These are phyloP conservation scores for Phyllopteryx taeniolatus DNA, from an alignment of 2,113 vertebrate genomes.

Conservation along the genomic window DNA sequence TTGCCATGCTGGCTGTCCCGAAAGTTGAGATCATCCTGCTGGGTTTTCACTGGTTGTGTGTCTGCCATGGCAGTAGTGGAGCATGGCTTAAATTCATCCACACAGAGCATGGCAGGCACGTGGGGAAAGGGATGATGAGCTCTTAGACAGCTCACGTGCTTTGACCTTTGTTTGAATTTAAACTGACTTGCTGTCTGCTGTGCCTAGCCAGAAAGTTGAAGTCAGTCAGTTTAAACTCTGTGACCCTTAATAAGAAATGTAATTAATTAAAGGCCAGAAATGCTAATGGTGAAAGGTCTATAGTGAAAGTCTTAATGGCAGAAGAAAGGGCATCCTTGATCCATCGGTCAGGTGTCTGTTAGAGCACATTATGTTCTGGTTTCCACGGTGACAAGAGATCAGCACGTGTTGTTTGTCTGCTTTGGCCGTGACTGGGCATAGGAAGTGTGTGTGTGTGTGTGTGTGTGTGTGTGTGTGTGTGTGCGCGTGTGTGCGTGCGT, in stretches of 20 bases:
- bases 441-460: neutral
- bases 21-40: conserved; percentile 43
- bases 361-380: conserved; percentile 45
- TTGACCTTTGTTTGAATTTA: conserved; percentile 27
- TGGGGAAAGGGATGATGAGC: conserved; percentile 5
- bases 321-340: conserved; percentile 4
- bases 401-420: conserved; percentile 51
- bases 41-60: conserved; percentile 39
- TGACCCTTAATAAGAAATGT: neutral
- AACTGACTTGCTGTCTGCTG: conserved; percentile 12
- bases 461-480: neutral
- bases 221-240: neutral
- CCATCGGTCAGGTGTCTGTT: conserved; percentile 47
- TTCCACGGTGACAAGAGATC: conserved; percentile 51
- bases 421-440: conserved; percentile 28
- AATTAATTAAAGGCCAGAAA: conserved; percentile 2
- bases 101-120: conserved; percentile 5
- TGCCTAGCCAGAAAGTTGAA: conserved; percentile 21
- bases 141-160: conserved; percentile 5
- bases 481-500: neutral
- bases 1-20: conserved; percentile 34
- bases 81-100: conserved; percentile 28
- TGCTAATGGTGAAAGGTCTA: neutral
- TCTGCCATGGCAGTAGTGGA: conserved; percentile 22
- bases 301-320: conserved; percentile 1